These are phyloP conservation scores for Channa maculata DNA, from an alignment of 2,113 vertebrate genomes.

Conservation along the genomic window DNA sequence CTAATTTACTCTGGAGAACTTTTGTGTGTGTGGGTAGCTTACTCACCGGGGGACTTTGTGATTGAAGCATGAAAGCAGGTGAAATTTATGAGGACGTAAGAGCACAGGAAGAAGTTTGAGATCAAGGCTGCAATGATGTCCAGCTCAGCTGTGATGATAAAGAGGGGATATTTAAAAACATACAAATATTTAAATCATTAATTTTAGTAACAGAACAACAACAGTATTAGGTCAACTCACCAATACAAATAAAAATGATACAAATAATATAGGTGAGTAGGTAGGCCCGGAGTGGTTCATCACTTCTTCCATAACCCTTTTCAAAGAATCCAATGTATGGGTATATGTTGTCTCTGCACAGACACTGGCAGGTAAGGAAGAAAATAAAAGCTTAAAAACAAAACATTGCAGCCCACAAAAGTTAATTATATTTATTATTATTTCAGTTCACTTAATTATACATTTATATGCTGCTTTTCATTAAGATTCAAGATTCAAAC, in stretches of 20 bases:
- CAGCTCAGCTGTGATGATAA: conserved; percentile 70
- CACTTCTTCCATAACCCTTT: conserved; percentile 84
- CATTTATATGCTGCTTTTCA: too few relatives aligned
- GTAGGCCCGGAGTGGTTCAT: conserved; percentile 80
- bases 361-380: conserved; percentile 69
- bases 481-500: too few relatives aligned
- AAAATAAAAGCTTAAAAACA: background rate
- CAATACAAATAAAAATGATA: conserved; percentile 82
- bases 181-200: too few relatives aligned
- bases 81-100: conserved; percentile 86
- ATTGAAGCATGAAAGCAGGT: conserved; percentile 85
- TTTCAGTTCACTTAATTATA: too few relatives aligned
- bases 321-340: conserved; percentile 83
- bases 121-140: conserved; percentile 81
- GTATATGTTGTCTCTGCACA: conserved; percentile 85
- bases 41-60: conserved; percentile 82
- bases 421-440: too few relatives aligned
- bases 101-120: conserved; percentile 86
- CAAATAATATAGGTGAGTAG: conserved; percentile 81
- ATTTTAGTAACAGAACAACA: background rate
- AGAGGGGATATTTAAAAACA: background rate
- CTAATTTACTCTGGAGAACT: too few relatives aligned
- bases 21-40: too few relatives aligned
- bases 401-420: too few relatives aligned
- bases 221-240: conserved; percentile 61